Evolutionary conservation across 2,113 vertebrate species (phyloP).

Genomic region (Muntiacus reevesi): DNA sequence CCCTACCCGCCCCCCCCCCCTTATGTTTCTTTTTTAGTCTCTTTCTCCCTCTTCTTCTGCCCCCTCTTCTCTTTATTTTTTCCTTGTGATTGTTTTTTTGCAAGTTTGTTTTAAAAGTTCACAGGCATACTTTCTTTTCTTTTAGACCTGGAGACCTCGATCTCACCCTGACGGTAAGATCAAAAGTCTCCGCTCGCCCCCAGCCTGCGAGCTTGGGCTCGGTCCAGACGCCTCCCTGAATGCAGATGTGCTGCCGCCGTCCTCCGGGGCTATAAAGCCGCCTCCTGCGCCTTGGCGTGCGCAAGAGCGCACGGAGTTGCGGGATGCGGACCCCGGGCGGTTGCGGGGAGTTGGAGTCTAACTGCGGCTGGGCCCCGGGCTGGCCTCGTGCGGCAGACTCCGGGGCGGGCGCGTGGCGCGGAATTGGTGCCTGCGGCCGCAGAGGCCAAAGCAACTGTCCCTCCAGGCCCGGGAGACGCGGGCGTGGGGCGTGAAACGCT

Average conservation of each 20-base stretch:
- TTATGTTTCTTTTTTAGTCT: background rate
- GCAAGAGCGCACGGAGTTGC: constrained; percentile 70
- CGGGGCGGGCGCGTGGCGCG: background rate
- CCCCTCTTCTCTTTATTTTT: background rate
- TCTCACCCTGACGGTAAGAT: constrained; percentile 84
- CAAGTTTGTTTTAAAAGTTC: constrained; percentile 75
- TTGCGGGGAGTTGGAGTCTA: background rate
- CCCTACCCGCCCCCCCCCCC: background rate
- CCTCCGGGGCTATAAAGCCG: constrained; percentile 74
- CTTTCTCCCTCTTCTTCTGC: background rate
- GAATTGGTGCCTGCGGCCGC: background rate
- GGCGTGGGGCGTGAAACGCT: constrained; percentile 75
- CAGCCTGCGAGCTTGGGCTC: constrained; percentile 77
- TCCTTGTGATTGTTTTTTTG: constrained; percentile 17
- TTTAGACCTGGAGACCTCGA: constrained; percentile 67
- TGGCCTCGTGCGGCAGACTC: background rate
- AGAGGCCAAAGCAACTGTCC: background rate
- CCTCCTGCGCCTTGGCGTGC: constrained; percentile 67
- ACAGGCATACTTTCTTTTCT: constrained; percentile 51
- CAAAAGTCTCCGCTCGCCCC: constrained; percentile 70
- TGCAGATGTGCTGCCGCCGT: constrained; percentile 75
- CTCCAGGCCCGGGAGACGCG: constrained; percentile 71
- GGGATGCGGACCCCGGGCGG: constrained; percentile 65
- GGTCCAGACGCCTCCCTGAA: constrained; percentile 78
- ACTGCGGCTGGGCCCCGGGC: background rate